Evolutionary conservation across 2,797 vertebrate genomes (phyloP), one percentile per base, ranked within the genome.

Genomic region (Loris lydekkerianus): DNA sequence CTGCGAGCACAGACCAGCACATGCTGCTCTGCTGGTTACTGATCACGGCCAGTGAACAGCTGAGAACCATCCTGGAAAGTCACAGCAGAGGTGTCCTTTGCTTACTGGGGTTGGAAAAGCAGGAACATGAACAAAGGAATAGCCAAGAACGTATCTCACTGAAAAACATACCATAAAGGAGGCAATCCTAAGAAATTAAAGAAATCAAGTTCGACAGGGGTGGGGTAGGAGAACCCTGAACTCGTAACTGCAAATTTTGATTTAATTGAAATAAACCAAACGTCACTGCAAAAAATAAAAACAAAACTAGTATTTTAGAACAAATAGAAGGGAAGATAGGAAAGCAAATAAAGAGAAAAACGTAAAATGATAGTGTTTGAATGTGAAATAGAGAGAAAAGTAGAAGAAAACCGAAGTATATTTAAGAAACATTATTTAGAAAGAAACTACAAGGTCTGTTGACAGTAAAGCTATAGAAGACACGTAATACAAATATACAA

Each of bases 291-390:
- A 73, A 31, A 81, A 53, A 53, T 53, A 53, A 53, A 58, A 76
- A 95, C 93, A 92, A 91, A 93, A 73, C 76, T 87, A 70, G 61
- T 40, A 87, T 96, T 97, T 97, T 84, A 53, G 63, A 92, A 89
- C 17, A 58, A 86, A 89, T 15, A 87, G 63, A 90, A 80, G 53
- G 34, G 49, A 83, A 86, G 40, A 4, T 80, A 29, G 23, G 27
- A 89, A 94, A 89, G 37, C 56, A 94, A 91, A 69, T 77, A 94
- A 82, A 86, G 18, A 95, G 34, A 46, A 87, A 96, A 93, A 83
- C 23, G 65, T 43, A 77, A 96, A 95, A 89, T 72, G 25, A 86
- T 11, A 89, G 49, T 40, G 27, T 5, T n/a, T 89, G 25, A 78
- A 53, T 76, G 34, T 63, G 49, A 93, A 93, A 83, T 78, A 65